A percentile compares a stretch with the other conserved stretches of the same genome.
Conservation (phyloP, 53 echinoderm and acorn worm species). For the Actinopyga echinites region DNA sequence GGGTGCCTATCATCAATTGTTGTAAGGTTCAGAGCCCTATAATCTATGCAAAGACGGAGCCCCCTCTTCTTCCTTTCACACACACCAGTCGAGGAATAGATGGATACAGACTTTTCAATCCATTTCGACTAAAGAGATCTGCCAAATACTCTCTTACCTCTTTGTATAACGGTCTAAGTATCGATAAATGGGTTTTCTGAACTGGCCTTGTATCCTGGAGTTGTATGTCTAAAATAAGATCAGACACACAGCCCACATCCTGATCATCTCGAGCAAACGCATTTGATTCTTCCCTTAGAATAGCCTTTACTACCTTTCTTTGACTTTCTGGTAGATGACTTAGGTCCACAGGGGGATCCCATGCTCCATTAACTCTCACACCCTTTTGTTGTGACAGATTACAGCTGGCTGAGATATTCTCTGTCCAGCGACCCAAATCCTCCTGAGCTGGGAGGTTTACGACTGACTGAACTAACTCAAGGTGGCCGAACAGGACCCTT, state of each 20-base stretch:
- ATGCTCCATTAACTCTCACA: background rate
- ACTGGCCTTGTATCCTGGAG: slow-evolving; percentile 29
- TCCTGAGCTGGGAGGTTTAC: background rate
- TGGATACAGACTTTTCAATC: slow-evolving; percentile 53
- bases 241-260: slow-evolving; percentile 24
- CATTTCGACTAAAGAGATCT: slow-evolving; percentile 52
- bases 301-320: background rate
- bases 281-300: slow-evolving; percentile 43
- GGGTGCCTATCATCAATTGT: slow-evolving; percentile 50
- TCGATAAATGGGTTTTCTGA: slow-evolving; percentile 43
- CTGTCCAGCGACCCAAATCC: background rate
- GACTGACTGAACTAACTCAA: background rate
- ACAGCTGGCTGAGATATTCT: background rate
- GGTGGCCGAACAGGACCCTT: background rate
- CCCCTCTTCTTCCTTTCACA: slow-evolving; percentile 66
- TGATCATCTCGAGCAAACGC: slow-evolving; percentile 61
- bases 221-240: slow-evolving; percentile 31
- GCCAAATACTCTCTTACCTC: slow-evolving; percentile 45
- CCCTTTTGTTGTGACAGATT: background rate
- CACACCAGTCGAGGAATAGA: slow-evolving; percentile 55
- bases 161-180: slow-evolving; percentile 51
- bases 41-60: slow-evolving; percentile 52
- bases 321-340: slow-evolving; percentile 38
- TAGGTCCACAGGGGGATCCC: slow-evolving; percentile 45
- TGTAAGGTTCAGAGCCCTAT: slow-evolving; percentile 46